phyloP scores from a whole-genome alignment of 2,113 vertebrate species.

The Bostrychus sinensis region DNA sequence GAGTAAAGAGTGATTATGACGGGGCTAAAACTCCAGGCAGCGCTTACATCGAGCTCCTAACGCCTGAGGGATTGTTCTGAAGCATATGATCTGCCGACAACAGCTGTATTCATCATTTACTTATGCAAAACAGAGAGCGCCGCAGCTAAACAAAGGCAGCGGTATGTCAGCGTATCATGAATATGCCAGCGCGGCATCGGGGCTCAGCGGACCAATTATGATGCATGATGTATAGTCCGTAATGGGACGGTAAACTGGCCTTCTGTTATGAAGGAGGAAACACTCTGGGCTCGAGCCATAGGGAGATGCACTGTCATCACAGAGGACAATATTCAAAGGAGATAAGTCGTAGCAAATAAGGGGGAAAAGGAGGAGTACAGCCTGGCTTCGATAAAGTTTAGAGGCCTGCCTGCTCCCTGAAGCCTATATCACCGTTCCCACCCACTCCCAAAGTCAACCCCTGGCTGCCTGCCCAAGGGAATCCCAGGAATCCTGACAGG shows the following conservation, averaged over 20 bases:
- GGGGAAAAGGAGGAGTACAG: too few species aligned
- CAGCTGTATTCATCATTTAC: constrained; percentile 49
- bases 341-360: not conserved
- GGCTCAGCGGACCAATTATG: constrained; percentile 15
- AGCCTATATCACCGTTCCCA: too few species aligned
- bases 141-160: constrained; percentile 14
- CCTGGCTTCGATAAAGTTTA: too few species aligned
- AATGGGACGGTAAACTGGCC: constrained; percentile 20
- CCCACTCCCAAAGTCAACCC: too few species aligned
- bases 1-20: constrained; percentile 12
- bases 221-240: constrained; percentile 29
- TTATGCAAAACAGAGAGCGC: constrained; percentile 32
- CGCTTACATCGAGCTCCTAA: constrained; percentile 24
- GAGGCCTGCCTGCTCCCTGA: too few species aligned
- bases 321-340: not conserved
- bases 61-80: constrained; percentile 17
- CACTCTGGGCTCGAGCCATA: not conserved
- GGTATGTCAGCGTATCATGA: constrained; percentile 23
- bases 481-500: too few species aligned
- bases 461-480: too few species aligned
- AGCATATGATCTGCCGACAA: constrained; percentile 14
- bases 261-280: constrained; percentile 3
- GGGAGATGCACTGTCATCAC: not conserved
- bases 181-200: constrained; percentile 10
- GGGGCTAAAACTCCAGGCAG: constrained; percentile 9